A percentile compares a stretch with the other conserved stretches of the same genome.
phyloP scores from a whole-genome alignment of 2,888 invertebrate species.

The Poecilobothrus nobilitatus region DNA sequence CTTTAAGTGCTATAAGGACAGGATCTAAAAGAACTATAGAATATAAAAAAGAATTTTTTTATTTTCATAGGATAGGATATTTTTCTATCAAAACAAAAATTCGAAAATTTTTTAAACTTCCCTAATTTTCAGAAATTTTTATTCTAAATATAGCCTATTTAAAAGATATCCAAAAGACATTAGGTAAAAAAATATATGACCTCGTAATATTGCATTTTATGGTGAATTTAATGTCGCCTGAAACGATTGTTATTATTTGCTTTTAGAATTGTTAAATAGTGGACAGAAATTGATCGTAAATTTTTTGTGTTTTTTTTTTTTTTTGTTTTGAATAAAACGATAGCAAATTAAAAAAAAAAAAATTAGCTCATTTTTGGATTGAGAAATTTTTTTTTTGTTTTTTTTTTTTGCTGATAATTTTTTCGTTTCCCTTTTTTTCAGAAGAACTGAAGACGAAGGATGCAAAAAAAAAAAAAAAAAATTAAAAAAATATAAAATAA shows the following conservation, averaged over 20 bases:
- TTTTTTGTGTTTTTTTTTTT: no score
- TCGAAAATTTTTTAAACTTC: no score
- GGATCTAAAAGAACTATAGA: no score
- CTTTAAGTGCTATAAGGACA: no score
- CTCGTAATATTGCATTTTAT: conserved; percentile 8
- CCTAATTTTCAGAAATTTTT: neutral
- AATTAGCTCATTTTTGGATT: neutral
- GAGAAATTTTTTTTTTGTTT: neutral
- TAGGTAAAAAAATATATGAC: neutral
- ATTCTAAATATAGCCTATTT: neutral
- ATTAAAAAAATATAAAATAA: no score
- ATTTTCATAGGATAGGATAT: no score
- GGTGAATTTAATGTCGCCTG: neutral
- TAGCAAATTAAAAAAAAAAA: neutral
- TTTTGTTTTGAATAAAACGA: no score
- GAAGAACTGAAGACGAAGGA: no score
- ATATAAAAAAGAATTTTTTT: no score
- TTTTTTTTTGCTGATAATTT: neutral
- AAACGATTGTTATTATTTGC: conserved; percentile 2
- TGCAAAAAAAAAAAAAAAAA: neutral
- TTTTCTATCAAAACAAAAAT: no score
- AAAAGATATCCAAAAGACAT: neutral
- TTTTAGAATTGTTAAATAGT: conserved; percentile 10
- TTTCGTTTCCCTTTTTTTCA: no score
- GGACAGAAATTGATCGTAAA: conserved; percentile 10